Conservation (phyloP, 2,888 invertebrate species). For the Phymatocera aterrima region DNA sequence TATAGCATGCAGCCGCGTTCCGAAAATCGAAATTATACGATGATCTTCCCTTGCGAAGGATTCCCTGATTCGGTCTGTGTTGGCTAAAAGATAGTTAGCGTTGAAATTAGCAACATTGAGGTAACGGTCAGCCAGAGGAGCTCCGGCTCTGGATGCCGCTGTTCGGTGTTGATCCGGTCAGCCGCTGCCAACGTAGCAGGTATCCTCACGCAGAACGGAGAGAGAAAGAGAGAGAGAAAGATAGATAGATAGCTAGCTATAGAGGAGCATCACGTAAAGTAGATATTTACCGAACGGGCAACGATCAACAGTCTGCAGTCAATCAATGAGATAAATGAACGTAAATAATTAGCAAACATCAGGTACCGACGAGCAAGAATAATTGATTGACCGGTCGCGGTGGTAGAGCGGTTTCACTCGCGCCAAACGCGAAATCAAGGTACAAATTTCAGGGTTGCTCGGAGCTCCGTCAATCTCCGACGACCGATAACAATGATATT, state of each 20-base stretch:
- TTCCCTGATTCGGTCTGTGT: no score
- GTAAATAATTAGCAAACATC: slow-evolving; percentile 16
- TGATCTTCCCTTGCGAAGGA: no score
- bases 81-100: no score
- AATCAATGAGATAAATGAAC: slow-evolving; percentile 30
- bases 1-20: no score
- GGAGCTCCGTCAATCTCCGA: no score
- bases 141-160: no score
- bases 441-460: neutral
- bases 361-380: neutral
- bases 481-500: no score
- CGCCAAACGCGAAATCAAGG: neutral
- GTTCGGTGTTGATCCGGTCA: no score
- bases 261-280: slow-evolving; percentile 14
- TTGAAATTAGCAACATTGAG: no score
- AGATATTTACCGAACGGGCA: slow-evolving; percentile 22
- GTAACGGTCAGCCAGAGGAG: no score
- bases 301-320: slow-evolving; percentile 9
- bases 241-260: neutral
- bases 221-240: slow-evolving; percentile 4
- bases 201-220: neutral
- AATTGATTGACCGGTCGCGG: slow-evolving; percentile 23
- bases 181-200: neutral
- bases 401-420: neutral
- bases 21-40: no score